Conservation (phyloP, 2,888 invertebrate genomes). For the Machimus rusticus region DNA sequence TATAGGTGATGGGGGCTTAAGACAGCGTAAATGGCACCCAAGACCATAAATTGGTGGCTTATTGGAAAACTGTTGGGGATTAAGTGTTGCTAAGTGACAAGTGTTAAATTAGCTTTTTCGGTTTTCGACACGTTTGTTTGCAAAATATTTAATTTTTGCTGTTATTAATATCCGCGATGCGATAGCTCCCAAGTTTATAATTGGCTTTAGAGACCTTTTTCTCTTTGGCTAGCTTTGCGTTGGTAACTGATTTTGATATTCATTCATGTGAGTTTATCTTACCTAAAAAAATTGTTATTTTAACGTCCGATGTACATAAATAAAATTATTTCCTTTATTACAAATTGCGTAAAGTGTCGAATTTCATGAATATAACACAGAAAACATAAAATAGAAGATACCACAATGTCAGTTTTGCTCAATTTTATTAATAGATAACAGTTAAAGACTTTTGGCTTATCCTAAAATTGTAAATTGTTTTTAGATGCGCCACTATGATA, state of each 20-base stretch:
- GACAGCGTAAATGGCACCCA: conserved; percentile 35
- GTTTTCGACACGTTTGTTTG: conserved; percentile 50
- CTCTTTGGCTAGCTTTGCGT: not conserved
- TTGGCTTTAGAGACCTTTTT: not conserved
- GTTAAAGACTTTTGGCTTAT: too few relatives aligned
- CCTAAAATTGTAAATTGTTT: too few relatives aligned
- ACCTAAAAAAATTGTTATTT: not conserved
- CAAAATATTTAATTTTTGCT: conserved; percentile 16
- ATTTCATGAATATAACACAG: too few relatives aligned
- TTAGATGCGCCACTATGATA: too few relatives aligned
- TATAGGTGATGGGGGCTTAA: conserved; percentile 33
- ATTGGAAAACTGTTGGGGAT: conserved; percentile 50
- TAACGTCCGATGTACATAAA: too few relatives aligned
- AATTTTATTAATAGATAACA: too few relatives aligned
- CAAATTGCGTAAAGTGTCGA: too few relatives aligned
- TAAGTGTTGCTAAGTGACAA: conserved; percentile 50
- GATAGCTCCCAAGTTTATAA: conserved; percentile 17
- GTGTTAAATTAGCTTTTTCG: conserved; percentile 53
- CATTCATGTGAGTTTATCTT: not conserved
- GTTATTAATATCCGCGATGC: conserved; percentile 7
- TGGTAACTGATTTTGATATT: not conserved
- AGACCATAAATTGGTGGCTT: conserved; percentile 52
- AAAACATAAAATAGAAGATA: too few relatives aligned
- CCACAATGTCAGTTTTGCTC: too few relatives aligned
- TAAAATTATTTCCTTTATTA: too few relatives aligned